Evolutionary conservation across 2,797 vertebrate species (phyloP), one percentile per base, ranked within the genome.

Genomic region (Octomys mimax): DNA sequence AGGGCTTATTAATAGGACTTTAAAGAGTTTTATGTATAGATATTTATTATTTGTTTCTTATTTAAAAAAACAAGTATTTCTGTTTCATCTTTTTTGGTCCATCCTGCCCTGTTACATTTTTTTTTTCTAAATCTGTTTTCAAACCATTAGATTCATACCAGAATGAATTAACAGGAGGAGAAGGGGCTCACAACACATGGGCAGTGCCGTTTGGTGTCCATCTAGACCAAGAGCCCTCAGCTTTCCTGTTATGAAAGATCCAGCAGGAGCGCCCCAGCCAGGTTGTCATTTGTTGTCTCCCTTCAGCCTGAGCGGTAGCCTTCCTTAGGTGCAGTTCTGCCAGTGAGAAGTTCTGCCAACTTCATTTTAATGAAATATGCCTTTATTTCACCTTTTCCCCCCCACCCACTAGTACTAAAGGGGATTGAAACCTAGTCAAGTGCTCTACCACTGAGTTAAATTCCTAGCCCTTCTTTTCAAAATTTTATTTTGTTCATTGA

Each of bases 21-120:
- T 95, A 96, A 87, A 95, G 70, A 39, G n/a, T 82, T 46, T 89
- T 93, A 80, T 79, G 92, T 92, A 26, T 52, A n/a, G 19, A 12
- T 33, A 52, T 91, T 92, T 95, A 81, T 93, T 61, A 28, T 54
- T 87, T 66, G 24, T 62, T 81, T 49, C 49, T 49, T 49, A 57
- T 81, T 57, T 52, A 81, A 71, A 95, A 95, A 66, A 42, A 68
- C 4, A 8, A 31, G 3, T 31, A 12, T 82, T 94, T 86, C 62
- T 82, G 13, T 66, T 90, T 89, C 81, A 24, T 64, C 80, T 90
- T 33, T 89, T 91, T 46, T 79, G 49, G 28, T 31, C 21, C 36
- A 5, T 42, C 66, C 39, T 78, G 19, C 2, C 13, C 9, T 75
- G 5, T 87, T 83, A n/a, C 16, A 28, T 81, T 49, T 49, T 61